Evolutionary conservation across 2,888 invertebrate species (phyloP).

Genomic region (Agrenia bidenticulata): DNA sequence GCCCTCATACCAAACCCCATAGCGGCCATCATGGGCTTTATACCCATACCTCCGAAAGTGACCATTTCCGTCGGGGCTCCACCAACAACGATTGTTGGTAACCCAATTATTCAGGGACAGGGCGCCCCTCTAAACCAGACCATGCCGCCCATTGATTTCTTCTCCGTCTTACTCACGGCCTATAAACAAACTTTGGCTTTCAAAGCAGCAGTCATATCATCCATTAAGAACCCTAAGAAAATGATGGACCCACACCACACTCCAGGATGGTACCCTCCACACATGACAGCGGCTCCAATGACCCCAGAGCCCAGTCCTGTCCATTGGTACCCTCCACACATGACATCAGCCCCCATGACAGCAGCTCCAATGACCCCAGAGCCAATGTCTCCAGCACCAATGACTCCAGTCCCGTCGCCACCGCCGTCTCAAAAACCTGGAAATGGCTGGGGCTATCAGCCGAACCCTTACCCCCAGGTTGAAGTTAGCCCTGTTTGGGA

Average conservation of each 20-base stretch:
- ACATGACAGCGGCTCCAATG: not conserved
- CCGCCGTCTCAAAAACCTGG: not conserved
- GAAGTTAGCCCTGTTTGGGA: not conserved
- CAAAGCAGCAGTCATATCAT: not conserved
- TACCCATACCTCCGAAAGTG: slow-evolving; percentile 30
- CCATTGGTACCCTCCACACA: not conserved
- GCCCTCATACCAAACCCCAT: slow-evolving; percentile 35
- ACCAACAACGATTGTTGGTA: slow-evolving; percentile 6
- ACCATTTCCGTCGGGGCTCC: slow-evolving; percentile 35
- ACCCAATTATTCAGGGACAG: not conserved
- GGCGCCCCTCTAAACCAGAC: slow-evolving; percentile 6
- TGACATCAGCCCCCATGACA: not conserved
- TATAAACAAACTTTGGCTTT: slow-evolving; percentile 23
- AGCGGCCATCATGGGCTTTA: slow-evolving; percentile 25
- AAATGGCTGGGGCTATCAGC: not conserved
- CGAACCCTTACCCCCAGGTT: not conserved
- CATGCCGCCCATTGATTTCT: slow-evolving; percentile 31
- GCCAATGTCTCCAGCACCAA: not conserved
- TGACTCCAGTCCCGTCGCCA: slow-evolving; percentile 11
- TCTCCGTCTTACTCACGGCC: slow-evolving; percentile 30
- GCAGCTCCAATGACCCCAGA: not conserved
- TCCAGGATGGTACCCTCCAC: not conserved
- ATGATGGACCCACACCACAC: not conserved
- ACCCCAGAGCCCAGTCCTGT: not conserved
- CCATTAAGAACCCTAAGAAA: not conserved